Evolutionary conservation across 2,888 invertebrate species (phyloP).

Genomic region (Orchesella flavescens): DNA sequence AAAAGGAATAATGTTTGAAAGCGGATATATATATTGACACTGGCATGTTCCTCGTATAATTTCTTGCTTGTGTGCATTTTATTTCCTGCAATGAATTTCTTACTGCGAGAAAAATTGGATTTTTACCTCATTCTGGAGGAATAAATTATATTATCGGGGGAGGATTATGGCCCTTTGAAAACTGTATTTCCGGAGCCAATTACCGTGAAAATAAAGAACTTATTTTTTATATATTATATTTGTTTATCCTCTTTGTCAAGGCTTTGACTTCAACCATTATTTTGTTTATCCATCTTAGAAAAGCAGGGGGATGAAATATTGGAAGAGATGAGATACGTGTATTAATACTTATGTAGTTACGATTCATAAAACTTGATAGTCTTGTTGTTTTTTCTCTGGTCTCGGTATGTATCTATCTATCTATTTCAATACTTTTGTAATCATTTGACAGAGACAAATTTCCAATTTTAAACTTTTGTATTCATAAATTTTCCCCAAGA

Average conservation of each 20-base stretch:
- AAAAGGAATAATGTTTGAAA: not conserved
- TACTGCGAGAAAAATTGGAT: not conserved
- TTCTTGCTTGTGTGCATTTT: not conserved
- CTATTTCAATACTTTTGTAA: not conserved
- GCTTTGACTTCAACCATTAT: constrained; percentile 54
- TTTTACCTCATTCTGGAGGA: not conserved
- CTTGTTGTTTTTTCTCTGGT: not conserved
- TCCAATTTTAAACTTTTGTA: constrained; percentile 15
- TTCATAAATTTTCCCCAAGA: constrained; percentile 12
- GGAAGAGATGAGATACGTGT: not conserved
- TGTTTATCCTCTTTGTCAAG: constrained; percentile 57
- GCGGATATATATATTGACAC: too few species aligned
- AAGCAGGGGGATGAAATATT: not conserved
- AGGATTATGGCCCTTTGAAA: not conserved
- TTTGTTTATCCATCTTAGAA: constrained; percentile 23
- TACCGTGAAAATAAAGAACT: constrained; percentile 59
- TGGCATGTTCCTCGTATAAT: not conserved
- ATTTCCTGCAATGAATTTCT: not conserved
- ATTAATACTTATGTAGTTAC: constrained; percentile 1
- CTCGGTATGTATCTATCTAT: too few species aligned
- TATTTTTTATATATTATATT: not conserved
- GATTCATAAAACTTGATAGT: constrained; percentile 40
- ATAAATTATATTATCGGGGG: not conserved
- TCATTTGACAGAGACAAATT: constrained; percentile 53
- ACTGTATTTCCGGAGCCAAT: constrained; percentile 32